Conservation (phyloP, 1,140 invertebrate genomes). For the Zophobas atratus region DNA sequence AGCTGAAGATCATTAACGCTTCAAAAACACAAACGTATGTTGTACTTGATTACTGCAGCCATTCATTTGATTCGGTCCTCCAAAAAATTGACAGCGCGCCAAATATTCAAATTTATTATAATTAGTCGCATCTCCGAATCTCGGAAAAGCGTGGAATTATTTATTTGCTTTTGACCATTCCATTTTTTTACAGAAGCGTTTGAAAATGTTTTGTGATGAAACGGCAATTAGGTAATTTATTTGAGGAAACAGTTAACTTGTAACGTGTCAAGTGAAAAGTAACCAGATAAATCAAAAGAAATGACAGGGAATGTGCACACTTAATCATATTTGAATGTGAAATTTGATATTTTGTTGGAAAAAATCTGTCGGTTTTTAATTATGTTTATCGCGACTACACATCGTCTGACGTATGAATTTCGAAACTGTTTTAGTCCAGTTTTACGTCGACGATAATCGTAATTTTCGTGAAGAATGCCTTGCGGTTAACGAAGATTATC, state of each 20-base stretch:
- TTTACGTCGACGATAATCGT: neutral
- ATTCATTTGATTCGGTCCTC: neutral
- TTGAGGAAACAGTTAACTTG: constrained; percentile 16
- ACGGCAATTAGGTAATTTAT: constrained; percentile 17
- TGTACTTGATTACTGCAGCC: too few relatives aligned
- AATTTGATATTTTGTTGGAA: constrained; percentile 9
- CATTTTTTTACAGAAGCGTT: neutral
- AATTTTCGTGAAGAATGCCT: neutral
- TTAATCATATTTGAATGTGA: constrained; percentile 10
- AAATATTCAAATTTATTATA: constrained; percentile 5
- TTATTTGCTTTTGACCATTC: constrained; percentile 11
- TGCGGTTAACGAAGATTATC: neutral
- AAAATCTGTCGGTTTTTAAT: constrained; percentile 14
- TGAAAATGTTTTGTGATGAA: constrained; percentile 6
- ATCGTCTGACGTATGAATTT: neutral
- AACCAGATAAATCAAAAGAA: constrained; percentile 2
- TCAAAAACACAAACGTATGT: too few relatives aligned
- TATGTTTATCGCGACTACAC: neutral
- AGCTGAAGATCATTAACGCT: too few relatives aligned
- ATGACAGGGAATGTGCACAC: constrained; percentile 10
- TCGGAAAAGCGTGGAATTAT: neutral
- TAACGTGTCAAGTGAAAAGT: constrained; percentile 14
- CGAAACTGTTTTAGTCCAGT: neutral
- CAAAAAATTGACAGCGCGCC: constrained; percentile 4
- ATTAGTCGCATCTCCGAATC: neutral